Evolutionary conservation across 2,113 vertebrate species (phyloP), one percentile per base, ranked within the genome.

Genomic region (Excalfactoria chinensis): DNA sequence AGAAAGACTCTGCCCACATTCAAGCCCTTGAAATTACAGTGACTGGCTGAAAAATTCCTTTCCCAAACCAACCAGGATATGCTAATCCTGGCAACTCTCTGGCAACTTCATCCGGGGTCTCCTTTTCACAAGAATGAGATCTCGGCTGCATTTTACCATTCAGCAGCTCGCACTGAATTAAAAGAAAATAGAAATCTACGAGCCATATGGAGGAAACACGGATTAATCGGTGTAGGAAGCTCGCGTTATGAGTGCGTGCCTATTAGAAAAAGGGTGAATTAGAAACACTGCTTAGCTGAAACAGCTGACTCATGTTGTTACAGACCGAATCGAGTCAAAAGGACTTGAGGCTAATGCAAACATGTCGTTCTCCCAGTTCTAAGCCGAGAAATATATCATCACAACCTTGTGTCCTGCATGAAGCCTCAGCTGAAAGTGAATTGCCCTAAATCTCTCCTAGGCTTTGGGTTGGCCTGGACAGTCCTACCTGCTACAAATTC

Each of bases 121-220:
- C 13, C 62, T 95, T 96, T 94, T 55, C 0, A 1, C 83, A 85
- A 44, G 90, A 93, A 84, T 64, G 93, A 94, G 88, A 95, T 55
- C 89, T 88, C 80, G 77, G 88, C 88, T 95, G 63, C 70, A 58
- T 88, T 97, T 96, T 64, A 70, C 94, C 53, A 7, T 89, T 95
- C 97, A 96, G 95, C 96, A 97, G 94, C 80, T 92, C 93, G 90
- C 83, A 92, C n/a, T 78, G 81, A 83, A 88, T 97, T 89, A 35
- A 70, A 86, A 86, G 91, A 88, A 94, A 95, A 97, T 97, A 97
- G 97, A 98, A 97, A 97, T 93, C 96, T 96, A 92, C 97, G 97
- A 96, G 95, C 96, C 97, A 97, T 97, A 97, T 97, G 97, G 96
- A 91, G 95, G 97, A 98, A 98, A 84, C 93, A 96, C 76, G 96